Percentiles rank a stretch among this genome's conserved stretches.
Evolutionary conservation across 2,888 invertebrate genomes (phyloP).

Genomic region (Lasiommata megera): DNA sequence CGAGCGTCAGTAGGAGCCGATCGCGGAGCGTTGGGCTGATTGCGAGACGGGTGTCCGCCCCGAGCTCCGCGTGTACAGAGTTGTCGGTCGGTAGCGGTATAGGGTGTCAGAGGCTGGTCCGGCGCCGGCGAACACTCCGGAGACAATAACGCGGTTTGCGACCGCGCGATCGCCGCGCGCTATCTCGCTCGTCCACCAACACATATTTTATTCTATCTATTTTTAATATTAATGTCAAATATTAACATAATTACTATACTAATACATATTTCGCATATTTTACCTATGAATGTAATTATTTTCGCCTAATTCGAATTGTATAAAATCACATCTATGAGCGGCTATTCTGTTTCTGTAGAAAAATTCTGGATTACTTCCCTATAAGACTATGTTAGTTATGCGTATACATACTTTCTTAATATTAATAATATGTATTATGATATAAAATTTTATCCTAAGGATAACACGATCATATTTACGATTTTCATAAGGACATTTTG

Average conservation of each 20-base stretch:
- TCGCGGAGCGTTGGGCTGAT: slow-evolving; percentile 30
- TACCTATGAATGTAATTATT: slow-evolving; percentile 80
- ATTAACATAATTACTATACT: slow-evolving; percentile 79
- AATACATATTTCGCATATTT: slow-evolving; percentile 77
- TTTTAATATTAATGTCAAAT: slow-evolving; percentile 81
- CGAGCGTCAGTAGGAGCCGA: slow-evolving; percentile 29
- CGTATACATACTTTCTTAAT: slow-evolving; percentile 75
- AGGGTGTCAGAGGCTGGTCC: slow-evolving; percentile 34
- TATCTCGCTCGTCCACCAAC: slow-evolving; percentile 75
- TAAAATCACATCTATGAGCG: slow-evolving; percentile 75
- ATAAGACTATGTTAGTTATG: slow-evolving; percentile 78
- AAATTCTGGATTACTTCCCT: slow-evolving; percentile 77
- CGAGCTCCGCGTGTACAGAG: slow-evolving; percentile 34
- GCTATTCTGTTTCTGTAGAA: slow-evolving; percentile 76
- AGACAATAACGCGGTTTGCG: slow-evolving; percentile 59
- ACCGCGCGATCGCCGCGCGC: slow-evolving; percentile 55
- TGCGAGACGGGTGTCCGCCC: slow-evolving; percentile 47
- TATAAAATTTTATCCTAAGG: slow-evolving; percentile 80
- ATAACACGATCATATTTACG: slow-evolving; percentile 76
- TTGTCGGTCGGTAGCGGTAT: slow-evolving; percentile 38
- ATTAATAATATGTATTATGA: slow-evolving; percentile 74
- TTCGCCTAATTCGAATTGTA: slow-evolving; percentile 80
- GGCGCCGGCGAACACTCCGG: slow-evolving; percentile 42
- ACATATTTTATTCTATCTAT: slow-evolving; percentile 80
- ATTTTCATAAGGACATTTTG: slow-evolving; percentile 69